Conservation (phyloP, 2,797 vertebrate species). For the Odontamblyopus lacepedii region DNA sequence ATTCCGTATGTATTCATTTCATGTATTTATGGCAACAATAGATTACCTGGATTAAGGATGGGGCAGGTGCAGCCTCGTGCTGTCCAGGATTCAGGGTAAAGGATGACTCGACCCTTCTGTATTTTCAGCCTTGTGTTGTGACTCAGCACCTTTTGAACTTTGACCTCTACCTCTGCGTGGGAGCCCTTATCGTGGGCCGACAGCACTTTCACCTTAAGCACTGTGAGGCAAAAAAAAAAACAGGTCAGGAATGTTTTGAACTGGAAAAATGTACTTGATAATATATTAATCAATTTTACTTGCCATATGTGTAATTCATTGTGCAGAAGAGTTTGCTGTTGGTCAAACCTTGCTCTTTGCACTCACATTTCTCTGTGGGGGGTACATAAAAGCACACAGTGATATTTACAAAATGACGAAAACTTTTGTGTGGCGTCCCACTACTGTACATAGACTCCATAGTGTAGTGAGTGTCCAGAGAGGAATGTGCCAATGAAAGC, state of each 20-base stretch:
- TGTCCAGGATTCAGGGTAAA: constrained; percentile 98
- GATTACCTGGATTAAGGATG: constrained; percentile 92
- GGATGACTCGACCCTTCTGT: constrained; percentile 80
- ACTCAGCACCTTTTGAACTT: constrained; percentile 93
- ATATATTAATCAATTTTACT: constrained; percentile 54
- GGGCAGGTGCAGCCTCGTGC: constrained; percentile 95
- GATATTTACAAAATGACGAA: constrained; percentile 40
- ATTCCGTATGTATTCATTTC: not conserved
- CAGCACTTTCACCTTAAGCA: constrained; percentile 92
- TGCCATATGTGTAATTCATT: constrained; percentile 95
- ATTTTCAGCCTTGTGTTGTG: constrained; percentile 89
- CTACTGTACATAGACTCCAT: constrained; percentile 36
- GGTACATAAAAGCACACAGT: constrained; percentile 55
- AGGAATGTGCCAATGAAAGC: constrained; percentile 67
- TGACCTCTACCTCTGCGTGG: constrained; percentile 94
- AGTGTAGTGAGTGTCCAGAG: constrained; percentile 37
- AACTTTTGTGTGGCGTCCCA: constrained; percentile 39
- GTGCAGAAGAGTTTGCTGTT: constrained; percentile 91
- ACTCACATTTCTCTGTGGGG: constrained; percentile 91
- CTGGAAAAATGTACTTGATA: not conserved
- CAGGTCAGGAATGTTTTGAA: not conserved
- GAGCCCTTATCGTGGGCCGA: constrained; percentile 97
- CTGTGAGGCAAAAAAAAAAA: constrained; percentile 53
- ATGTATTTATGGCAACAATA: not conserved
- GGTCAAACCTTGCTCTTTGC: constrained; percentile 91